A percentile compares a stretch with the other conserved stretches of the same genome.
Evolutionary conservation across 2,797 vertebrate genomes (phyloP).

Genomic region (Ateles fusciceps): DNA sequence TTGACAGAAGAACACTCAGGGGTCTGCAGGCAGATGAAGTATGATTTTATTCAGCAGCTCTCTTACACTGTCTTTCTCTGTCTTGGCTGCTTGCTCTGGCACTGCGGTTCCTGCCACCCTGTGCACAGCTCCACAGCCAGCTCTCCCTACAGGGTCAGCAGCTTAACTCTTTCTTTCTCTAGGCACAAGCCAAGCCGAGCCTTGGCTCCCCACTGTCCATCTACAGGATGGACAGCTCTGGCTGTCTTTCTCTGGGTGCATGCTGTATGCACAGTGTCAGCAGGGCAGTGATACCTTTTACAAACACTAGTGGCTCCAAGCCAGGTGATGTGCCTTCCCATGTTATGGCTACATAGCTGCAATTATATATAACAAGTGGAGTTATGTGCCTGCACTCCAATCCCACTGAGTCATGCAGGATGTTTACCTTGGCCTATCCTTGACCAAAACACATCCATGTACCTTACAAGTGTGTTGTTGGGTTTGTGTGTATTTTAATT

Average conservation of each 20-base stretch:
- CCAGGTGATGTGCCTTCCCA: not conserved
- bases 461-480: not conserved
- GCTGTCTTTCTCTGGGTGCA: not conserved
- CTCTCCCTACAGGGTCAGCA: not conserved
- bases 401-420: not conserved
- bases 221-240: not conserved
- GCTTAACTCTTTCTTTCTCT: not conserved
- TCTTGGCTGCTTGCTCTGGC: not conserved
- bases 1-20: not conserved
- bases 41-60: not conserved
- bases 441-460: not conserved
- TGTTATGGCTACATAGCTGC: not conserved
- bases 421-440: not conserved
- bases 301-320: not conserved
- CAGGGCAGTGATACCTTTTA: not conserved
- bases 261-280: not conserved
- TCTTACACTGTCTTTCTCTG: not conserved
- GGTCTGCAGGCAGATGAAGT: not conserved
- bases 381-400: not conserved
- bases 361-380: not conserved
- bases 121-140: not conserved
- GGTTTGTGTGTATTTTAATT: not conserved
- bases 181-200: not conserved
- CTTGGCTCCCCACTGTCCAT: not conserved
- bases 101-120: not conserved